Percentiles rank a stretch among this genome's conserved stretches.
phyloP scores from a whole-genome alignment of 2,888 invertebrate genomes.

The Tupiocoris notatus region DNA sequence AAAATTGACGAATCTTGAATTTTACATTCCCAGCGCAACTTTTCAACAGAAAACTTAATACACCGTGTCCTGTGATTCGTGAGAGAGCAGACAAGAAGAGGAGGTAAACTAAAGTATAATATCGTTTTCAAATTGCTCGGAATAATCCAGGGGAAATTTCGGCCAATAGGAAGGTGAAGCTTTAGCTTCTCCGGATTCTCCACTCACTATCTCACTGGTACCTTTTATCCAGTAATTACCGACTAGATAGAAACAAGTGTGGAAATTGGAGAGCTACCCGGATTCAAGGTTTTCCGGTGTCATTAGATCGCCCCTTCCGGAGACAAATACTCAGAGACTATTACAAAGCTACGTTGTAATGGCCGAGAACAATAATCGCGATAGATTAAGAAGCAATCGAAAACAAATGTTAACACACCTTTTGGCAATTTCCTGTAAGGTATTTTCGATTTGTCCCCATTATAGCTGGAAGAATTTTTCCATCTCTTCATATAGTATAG shows the following conservation, averaged over 20 bases:
- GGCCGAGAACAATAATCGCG: not conserved
- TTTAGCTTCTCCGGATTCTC: not conserved
- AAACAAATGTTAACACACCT: too few relatives aligned
- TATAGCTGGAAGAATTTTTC: not conserved
- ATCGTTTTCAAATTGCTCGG: too few relatives aligned
- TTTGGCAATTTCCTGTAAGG: too few relatives aligned
- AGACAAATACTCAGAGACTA: conserved; percentile 2
- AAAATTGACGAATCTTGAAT: too few relatives aligned
- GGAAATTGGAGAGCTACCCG: not conserved
- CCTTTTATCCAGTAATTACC: not conserved
- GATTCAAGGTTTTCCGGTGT: not conserved
- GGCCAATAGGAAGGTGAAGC: too few relatives aligned
- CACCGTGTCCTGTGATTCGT: too few relatives aligned
- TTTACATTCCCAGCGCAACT: too few relatives aligned
- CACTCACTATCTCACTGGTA: not conserved
- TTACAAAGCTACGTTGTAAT: not conserved
- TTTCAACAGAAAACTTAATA: too few relatives aligned
- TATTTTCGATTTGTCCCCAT: not conserved
- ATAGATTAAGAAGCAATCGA: not conserved
- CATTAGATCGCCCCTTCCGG: not conserved
- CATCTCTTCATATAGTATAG: conserved; percentile 5
- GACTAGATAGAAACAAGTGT: not conserved
- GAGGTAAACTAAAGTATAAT: too few relatives aligned
- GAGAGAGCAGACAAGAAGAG: not conserved
- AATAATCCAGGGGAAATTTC: too few relatives aligned